phyloP scores from a whole-genome alignment of 2,797 vertebrate genomes.

The Trachops cirrhosus region DNA sequence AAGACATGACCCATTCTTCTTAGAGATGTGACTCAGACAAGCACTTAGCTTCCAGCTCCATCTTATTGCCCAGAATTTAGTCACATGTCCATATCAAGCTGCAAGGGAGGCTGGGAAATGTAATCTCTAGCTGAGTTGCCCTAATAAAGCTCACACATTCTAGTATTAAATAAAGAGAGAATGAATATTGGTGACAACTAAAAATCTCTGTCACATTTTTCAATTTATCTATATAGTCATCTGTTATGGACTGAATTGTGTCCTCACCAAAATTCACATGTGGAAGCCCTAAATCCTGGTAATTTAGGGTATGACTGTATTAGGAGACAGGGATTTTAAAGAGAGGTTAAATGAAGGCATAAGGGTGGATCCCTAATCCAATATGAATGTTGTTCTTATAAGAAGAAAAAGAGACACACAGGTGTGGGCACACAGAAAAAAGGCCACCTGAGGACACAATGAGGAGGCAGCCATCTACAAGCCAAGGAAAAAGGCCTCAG shows the following conservation, averaged over 20 bases:
- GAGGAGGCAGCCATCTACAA: not conserved
- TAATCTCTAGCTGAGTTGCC: not conserved
- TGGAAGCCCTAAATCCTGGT: not conserved
- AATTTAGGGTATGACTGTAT: not conserved
- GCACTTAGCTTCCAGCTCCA: not conserved
- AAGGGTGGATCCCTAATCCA: not conserved
- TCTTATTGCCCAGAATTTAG: not conserved
- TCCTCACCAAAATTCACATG: not conserved
- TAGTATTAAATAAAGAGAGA: not conserved
- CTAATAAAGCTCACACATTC: not conserved
- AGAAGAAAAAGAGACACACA: not conserved
- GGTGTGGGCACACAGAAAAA: not conserved
- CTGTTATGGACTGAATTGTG: not conserved
- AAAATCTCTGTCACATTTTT: not conserved
- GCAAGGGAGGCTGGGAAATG: not conserved
- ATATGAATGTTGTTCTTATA: not conserved
- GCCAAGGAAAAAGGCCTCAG: not conserved
- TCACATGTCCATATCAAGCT: not conserved
- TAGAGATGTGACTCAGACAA: not conserved
- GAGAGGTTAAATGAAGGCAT: not conserved
- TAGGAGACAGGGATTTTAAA: not conserved
- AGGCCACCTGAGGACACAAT: not conserved
- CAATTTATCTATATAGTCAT: not conserved
- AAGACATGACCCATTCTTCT: not conserved
- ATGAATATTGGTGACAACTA: not conserved